Conservation (phyloP, 2,113 vertebrate genomes). For the Eudyptes chrysolophus region DNA sequence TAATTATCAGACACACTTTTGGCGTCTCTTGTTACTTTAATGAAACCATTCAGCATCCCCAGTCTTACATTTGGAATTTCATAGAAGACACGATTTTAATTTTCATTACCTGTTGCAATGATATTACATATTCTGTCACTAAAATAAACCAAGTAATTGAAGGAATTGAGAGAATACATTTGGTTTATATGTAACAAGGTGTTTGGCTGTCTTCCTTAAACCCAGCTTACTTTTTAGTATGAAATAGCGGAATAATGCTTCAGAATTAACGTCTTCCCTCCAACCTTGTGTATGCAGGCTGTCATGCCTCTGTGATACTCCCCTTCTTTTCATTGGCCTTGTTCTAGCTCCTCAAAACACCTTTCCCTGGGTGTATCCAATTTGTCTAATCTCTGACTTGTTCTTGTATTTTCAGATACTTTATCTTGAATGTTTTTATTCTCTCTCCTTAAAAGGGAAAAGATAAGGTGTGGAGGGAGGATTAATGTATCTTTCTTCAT, state of each 20-base stretch:
- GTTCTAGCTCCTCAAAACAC: neutral
- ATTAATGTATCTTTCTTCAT: neutral
- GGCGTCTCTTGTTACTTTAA: neutral
- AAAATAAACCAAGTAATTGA: neutral
- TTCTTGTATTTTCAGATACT: neutral
- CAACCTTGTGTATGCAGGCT: neutral
- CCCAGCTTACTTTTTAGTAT: neutral
- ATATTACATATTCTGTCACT: neutral
- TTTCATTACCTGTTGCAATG: neutral
- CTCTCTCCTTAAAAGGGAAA: neutral
- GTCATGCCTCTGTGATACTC: neutral
- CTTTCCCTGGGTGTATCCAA: neutral
- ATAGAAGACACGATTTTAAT: neutral
- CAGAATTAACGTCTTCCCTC: neutral
- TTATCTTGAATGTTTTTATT: neutral
- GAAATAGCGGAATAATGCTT: neutral
- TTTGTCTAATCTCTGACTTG: neutral
- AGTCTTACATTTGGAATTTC: neutral
- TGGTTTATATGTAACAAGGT: neutral
- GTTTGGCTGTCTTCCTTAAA: neutral
- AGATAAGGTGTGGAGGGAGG: neutral
- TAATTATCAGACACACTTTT: neutral
- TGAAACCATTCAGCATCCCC: neutral
- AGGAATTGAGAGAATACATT: neutral
- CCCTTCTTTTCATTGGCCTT: neutral